These are phyloP conservation scores for Malacosoma neustria DNA, from an alignment of 2,888 invertebrate species.

Conservation along the genomic window DNA sequence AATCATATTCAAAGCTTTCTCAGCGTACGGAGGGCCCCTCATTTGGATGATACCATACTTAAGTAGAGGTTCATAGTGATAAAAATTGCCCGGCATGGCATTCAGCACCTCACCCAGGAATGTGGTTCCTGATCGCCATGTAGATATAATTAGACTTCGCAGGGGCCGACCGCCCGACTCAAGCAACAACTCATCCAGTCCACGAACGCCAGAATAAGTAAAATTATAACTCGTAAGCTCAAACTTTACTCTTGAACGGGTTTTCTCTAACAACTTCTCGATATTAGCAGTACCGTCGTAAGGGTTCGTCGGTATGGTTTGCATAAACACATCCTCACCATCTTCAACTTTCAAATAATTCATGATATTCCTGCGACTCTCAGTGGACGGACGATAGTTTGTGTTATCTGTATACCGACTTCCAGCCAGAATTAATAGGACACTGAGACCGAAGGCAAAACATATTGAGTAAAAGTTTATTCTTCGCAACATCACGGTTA, in stretches of 20 bases:
- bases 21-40: slow-evolving; percentile 81
- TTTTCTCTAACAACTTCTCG: slow-evolving; percentile 52
- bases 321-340: slow-evolving; percentile 38
- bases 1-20: slow-evolving; percentile 78
- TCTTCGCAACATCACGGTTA: slow-evolving; percentile 66
- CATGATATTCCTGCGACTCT: slow-evolving; percentile 53
- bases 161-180: slow-evolving; percentile 83
- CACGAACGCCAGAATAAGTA: slow-evolving; percentile 52
- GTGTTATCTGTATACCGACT: slow-evolving; percentile 72
- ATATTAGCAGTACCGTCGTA: slow-evolving; percentile 49
- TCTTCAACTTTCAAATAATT: slow-evolving; percentile 78
- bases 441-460: slow-evolving; percentile 68
- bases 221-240: slow-evolving; percentile 57
- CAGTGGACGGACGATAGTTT: slow-evolving; percentile 59
- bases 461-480: slow-evolving; percentile 70
- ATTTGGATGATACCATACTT: slow-evolving; percentile 89
- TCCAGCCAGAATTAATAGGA: slow-evolving; percentile 68
- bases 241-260: slow-evolving; percentile 42
- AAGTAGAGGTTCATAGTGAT: slow-evolving; percentile 92
- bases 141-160: slow-evolving; percentile 87
- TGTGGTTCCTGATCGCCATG: slow-evolving; percentile 93
- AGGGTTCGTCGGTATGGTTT: slow-evolving; percentile 46
- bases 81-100: slow-evolving; percentile 89
- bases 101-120: slow-evolving; percentile 91
- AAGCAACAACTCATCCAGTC: slow-evolving; percentile 79